Conservation (phyloP, 2,797 vertebrate genomes). For the Cirrhinus mrigala region DNA sequence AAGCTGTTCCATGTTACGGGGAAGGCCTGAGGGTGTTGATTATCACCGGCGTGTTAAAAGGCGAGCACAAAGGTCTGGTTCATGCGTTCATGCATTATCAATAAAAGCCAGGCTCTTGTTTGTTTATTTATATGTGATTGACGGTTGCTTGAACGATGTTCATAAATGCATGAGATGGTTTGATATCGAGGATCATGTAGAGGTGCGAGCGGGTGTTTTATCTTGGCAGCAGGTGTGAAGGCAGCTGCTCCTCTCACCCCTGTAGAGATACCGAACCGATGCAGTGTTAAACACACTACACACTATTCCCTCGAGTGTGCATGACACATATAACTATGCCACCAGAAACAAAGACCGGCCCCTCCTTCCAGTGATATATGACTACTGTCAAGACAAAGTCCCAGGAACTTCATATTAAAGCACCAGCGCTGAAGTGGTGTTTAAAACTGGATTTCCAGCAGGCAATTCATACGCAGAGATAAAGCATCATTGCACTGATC, state of each 20-base stretch:
- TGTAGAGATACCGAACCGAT: conserved; percentile 44
- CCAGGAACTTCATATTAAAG: conserved; percentile 41
- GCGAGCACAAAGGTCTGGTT: conserved; percentile 47
- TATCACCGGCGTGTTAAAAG: conserved; percentile 48
- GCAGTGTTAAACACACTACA: conserved; percentile 51
- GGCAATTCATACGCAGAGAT: neutral
- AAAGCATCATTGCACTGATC: neutral
- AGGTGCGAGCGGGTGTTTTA: conserved; percentile 36
- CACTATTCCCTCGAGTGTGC: conserved; percentile 29
- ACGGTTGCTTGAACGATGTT: neutral
- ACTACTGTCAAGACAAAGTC: conserved; percentile 47
- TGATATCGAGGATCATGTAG: conserved; percentile 11
- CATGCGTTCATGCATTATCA: conserved; percentile 19
- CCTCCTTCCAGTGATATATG: conserved; percentile 45
- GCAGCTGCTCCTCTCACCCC: conserved; percentile 51
- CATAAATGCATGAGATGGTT: conserved; percentile 31
- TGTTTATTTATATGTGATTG: conserved; percentile 19
- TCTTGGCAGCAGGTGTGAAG: conserved; percentile 56
- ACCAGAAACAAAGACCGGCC: conserved; percentile 36
- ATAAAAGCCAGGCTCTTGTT: conserved; percentile 16
- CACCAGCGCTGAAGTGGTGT: conserved; percentile 21
- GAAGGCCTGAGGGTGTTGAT: conserved; percentile 65
- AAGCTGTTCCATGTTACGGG: conserved; percentile 63
- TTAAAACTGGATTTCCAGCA: conserved; percentile 12
- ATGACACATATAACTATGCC: conserved; percentile 41